A percentile compares a stretch with the other conserved stretches of the same genome.
Conservation (phyloP, 2,113 vertebrate species). For the Oncorhynchus keta region DNA sequence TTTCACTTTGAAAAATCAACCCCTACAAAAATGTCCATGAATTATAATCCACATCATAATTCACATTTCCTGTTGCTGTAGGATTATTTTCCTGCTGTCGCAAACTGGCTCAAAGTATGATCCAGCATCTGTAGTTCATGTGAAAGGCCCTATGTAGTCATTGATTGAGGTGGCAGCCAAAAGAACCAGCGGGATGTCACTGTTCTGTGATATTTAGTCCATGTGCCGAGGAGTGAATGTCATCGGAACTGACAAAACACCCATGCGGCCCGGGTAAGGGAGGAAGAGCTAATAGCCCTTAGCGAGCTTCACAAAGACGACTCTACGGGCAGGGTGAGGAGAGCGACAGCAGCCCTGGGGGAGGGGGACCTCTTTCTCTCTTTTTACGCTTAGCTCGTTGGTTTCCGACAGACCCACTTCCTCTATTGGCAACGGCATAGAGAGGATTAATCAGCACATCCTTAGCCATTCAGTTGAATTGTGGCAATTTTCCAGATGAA, state of each 20-base stretch:
- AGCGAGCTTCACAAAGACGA: conserved; percentile 28
- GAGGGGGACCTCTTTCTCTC: conserved; percentile 47
- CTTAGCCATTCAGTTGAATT: conserved; percentile 31
- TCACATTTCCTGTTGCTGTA: too few species aligned
- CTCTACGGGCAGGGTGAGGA: conserved; percentile 35
- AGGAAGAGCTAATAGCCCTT: conserved; percentile 21
- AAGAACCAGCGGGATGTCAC: conserved; percentile 45
- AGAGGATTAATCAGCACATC: conserved; percentile 23
- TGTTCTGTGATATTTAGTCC: conserved; percentile 42
- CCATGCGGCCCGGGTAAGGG: conserved; percentile 13
- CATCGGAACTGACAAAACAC: conserved; percentile 48
- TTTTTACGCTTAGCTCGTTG: conserved; percentile 17
- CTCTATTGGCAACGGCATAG: conserved; percentile 47
- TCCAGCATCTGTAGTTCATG: conserved; percentile 31
- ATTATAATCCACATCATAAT: too few species aligned
- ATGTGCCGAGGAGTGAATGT: conserved; percentile 46
- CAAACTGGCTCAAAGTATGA: too few species aligned
- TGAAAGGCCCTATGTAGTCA: conserved; percentile 33
- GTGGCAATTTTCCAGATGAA: conserved; percentile 19
- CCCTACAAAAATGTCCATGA: too few species aligned
- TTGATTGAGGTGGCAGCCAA: conserved; percentile 47
- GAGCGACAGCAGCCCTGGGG: conserved; percentile 36
- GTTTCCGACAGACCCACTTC: conserved; percentile 56
- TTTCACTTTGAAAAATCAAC: too few species aligned
- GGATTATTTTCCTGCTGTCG: too few species aligned